Evolutionary conservation across 2,888 invertebrate genomes (phyloP).

Genomic region (Odontocerum albicorne): DNA sequence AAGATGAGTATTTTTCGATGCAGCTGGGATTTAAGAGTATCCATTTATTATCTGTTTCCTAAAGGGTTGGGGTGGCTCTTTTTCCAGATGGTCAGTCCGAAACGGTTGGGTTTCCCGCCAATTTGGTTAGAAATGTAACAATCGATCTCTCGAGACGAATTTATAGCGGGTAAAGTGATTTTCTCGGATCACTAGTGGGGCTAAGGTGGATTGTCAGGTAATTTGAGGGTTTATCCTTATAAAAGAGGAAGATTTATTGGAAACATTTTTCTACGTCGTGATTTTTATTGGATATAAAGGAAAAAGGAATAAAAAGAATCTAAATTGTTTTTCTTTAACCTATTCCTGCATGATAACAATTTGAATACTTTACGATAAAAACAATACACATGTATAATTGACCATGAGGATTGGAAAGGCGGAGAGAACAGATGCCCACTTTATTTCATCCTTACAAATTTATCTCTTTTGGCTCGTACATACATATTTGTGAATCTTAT

Average conservation of each 20-base stretch:
- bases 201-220: background rate
- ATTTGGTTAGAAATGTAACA: constrained; percentile 20
- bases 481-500: too few species aligned
- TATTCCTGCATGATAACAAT: background rate
- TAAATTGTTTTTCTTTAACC: background rate
- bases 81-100: constrained; percentile 25
- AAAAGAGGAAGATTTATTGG: background rate
- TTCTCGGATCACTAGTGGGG: constrained; percentile 12
- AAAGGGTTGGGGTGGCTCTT: constrained; percentile 21
- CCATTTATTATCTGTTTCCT: constrained; percentile 33
- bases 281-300: background rate
- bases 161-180: constrained; percentile 27
- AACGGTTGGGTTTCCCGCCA: constrained; percentile 14
- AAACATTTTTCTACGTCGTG: too few species aligned
- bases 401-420: too few species aligned
- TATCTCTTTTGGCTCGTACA: too few species aligned
- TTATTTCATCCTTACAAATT: too few species aligned
- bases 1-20: constrained; percentile 26
- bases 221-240: constrained; percentile 12
- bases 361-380: background rate
- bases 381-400: background rate
- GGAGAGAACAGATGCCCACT: too few species aligned
- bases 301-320: background rate
- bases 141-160: constrained; percentile 30
- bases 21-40: constrained; percentile 34